phyloP scores from a whole-genome alignment of 2,888 invertebrate species.

The Sericinus montela region DNA sequence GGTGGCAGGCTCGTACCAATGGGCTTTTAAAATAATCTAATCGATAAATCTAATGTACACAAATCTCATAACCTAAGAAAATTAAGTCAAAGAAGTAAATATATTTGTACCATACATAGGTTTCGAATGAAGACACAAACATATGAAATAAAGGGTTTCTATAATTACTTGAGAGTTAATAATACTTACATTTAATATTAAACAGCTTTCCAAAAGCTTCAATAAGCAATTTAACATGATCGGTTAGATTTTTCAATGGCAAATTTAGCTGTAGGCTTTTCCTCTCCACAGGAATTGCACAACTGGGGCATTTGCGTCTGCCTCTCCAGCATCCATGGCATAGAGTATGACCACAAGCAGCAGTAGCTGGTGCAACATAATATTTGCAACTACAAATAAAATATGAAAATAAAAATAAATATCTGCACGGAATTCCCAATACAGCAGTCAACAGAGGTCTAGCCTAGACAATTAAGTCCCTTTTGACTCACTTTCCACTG shows the following conservation, averaged over 20 bases:
- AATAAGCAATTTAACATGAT: slow-evolving; percentile 40
- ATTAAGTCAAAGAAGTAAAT: no score
- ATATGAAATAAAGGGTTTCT: no score
- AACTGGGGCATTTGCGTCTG: slow-evolving; percentile 45
- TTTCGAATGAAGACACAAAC: no score
- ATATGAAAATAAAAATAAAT: neutral
- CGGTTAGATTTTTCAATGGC: slow-evolving; percentile 43
- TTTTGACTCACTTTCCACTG: no score
- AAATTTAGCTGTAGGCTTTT: slow-evolving; percentile 44
- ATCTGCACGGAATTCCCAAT: no score
- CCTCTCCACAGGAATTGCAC: slow-evolving; percentile 41
- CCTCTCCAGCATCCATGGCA: slow-evolving; percentile 60
- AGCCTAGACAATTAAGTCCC: no score
- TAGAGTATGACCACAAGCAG: slow-evolving; percentile 57
- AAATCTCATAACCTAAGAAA: no score
- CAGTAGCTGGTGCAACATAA: slow-evolving; percentile 53
- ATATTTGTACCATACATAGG: no score
- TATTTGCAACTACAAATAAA: slow-evolving; percentile 51
- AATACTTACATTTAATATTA: slow-evolving; percentile 49
- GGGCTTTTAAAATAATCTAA: no score
- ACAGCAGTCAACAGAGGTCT: no score
- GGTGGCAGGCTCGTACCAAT: no score
- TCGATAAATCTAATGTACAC: no score
- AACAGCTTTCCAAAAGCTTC: slow-evolving; percentile 53
- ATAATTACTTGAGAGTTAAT: neutral